A percentile compares a stretch with the other conserved stretches of the same genome.
phyloP scores from a whole-genome alignment of 1,140 invertebrate genomes.

The Mercenaria mercenaria region DNA sequence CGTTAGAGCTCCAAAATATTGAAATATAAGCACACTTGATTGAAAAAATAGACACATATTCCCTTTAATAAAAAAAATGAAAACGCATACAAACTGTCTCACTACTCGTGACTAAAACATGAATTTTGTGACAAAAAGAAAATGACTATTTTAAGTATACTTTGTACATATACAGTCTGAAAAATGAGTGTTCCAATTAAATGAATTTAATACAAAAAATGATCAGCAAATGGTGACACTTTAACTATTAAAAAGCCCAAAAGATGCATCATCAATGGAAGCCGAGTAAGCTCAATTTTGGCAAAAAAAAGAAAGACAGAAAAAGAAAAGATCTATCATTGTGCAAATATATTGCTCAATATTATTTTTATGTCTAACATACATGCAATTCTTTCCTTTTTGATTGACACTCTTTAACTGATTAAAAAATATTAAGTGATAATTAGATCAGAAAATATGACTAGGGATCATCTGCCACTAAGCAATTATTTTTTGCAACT shows the following conservation, averaged over 20 bases:
- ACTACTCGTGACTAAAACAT: not conserved
- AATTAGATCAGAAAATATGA: too few relatives aligned
- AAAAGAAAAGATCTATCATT: too few relatives aligned
- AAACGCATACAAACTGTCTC: not conserved
- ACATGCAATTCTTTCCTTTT: too few relatives aligned
- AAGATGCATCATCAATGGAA: not conserved
- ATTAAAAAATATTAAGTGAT: too few relatives aligned
- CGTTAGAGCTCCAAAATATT: not conserved
- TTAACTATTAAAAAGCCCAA: not conserved
- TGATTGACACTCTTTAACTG: too few relatives aligned
- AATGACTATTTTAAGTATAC: slow-evolving; percentile 9
- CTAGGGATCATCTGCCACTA: too few relatives aligned
- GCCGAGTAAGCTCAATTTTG: not conserved
- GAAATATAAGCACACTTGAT: slow-evolving; percentile 65
- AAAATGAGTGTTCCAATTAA: not conserved
- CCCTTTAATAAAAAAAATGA: not conserved
- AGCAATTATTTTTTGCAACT: too few relatives aligned
- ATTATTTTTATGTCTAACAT: too few relatives aligned
- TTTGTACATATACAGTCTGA: not conserved
- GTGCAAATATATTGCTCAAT: too few relatives aligned
- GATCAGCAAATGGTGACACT: not conserved
- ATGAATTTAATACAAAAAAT: not conserved
- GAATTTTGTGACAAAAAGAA: not conserved
- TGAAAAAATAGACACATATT: slow-evolving; percentile 52
- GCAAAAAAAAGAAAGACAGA: not conserved